A percentile compares a stretch with the other conserved stretches of the same genome.
Evolutionary conservation across 30 jellyfish, hydroid and myxozoan species (phyloP).

Genomic region (Aurelia aurita): DNA sequence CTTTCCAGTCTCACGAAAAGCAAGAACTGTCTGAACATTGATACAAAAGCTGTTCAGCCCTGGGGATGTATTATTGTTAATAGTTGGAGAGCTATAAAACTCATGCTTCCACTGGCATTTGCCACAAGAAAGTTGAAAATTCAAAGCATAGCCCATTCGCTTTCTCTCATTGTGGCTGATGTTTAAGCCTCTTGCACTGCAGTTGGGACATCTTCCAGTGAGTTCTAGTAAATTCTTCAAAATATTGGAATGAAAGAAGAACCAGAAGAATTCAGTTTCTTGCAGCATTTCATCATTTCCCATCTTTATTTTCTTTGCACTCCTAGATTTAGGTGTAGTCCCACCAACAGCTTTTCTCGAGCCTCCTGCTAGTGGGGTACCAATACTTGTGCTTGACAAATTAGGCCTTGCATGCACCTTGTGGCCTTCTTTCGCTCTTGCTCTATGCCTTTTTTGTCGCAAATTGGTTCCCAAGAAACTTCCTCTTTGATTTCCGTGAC

Average conservation of each 20-base stretch:
- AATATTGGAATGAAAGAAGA: background rate
- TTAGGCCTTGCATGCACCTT: no score
- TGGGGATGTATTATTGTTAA: background rate
- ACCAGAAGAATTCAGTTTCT: background rate
- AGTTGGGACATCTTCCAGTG: background rate
- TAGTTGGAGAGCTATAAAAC: background rate
- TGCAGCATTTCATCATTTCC: no score
- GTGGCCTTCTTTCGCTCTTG: no score
- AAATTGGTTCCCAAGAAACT: no score
- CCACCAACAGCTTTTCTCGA: no score
- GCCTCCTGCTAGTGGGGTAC: no score
- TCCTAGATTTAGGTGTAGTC: no score
- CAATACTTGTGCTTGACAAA: no score
- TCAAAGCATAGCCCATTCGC: background rate
- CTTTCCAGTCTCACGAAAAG: background rate
- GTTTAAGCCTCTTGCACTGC: background rate
- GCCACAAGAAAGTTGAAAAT: no score
- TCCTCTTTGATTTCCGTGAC: no score
- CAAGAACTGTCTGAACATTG: background rate
- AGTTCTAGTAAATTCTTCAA: background rate
- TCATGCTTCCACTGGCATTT: background rate
- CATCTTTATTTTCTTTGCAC: no score
- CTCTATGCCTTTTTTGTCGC: no score
- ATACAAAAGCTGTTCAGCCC: background rate
- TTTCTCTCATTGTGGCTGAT: background rate